These are phyloP conservation scores for Ectemnius cavifrons DNA, from an alignment of 2,888 invertebrate species.

Conservation along the genomic window DNA sequence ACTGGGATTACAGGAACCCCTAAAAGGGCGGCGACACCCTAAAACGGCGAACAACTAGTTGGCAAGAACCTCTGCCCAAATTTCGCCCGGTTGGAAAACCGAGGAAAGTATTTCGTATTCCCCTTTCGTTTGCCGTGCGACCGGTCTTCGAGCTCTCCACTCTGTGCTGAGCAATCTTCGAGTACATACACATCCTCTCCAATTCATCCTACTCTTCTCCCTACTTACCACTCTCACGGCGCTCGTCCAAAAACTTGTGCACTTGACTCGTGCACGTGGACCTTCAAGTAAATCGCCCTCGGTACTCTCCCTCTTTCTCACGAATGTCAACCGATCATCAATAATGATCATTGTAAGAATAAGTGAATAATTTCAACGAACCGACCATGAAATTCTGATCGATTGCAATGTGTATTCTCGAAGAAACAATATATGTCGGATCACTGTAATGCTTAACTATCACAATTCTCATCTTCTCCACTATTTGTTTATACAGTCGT, in stretches of 20 bases:
- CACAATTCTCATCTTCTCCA: too few species aligned
- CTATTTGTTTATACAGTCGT: too few species aligned
- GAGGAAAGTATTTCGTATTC: slow-evolving; percentile 9
- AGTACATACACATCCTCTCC: too few species aligned
- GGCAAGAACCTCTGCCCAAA: not conserved
- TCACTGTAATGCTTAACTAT: too few species aligned
- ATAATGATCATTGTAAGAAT: too few species aligned
- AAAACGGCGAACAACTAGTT: too few species aligned
- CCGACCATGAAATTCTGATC: not conserved
- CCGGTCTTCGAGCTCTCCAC: not conserved
- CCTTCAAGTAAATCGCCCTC: slow-evolving; percentile 6
- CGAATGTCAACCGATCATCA: not conserved
- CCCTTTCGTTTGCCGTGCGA: not conserved
- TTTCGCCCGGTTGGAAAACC: not conserved
- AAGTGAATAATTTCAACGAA: not conserved
- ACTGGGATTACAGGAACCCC: too few species aligned
- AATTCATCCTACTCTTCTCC: too few species aligned
- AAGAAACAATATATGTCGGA: not conserved
- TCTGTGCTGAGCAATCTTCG: too few species aligned
- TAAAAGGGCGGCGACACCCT: too few species aligned
- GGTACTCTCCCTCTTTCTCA: not conserved
- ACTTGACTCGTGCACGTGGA: not conserved
- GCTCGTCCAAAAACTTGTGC: not conserved
- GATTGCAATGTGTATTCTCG: not conserved
- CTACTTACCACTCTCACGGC: too few species aligned